These are phyloP conservation scores for Mola mola DNA, from an alignment of 2,113 vertebrate species.

Conservation along the genomic window DNA sequence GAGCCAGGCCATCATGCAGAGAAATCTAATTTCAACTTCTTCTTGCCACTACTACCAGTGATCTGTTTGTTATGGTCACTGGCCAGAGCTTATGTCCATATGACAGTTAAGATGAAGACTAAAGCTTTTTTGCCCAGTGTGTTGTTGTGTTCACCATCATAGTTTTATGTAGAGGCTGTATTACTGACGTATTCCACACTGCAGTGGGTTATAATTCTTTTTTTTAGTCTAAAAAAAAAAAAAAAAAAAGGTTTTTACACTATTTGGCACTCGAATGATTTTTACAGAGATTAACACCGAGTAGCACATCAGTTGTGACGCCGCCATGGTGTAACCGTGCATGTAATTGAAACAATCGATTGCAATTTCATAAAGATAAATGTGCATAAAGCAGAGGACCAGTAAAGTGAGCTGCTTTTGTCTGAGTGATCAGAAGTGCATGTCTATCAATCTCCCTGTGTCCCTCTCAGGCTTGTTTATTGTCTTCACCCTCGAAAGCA, in stretches of 20 bases:
- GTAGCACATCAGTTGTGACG: constrained; percentile 70
- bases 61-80: constrained; percentile 13
- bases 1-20: background rate
- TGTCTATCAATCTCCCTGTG: constrained; percentile 64
- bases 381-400: constrained; percentile 67
- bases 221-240: constrained; percentile 6
- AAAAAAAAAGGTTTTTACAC: constrained; percentile 43
- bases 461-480: constrained; percentile 46
- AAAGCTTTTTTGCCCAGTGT: background rate
- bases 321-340: constrained; percentile 58
- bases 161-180: constrained; percentile 2
- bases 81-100: constrained; percentile 9
- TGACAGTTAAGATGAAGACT: constrained; percentile 2
- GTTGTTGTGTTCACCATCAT: background rate
- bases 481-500: constrained; percentile 51
- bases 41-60: background rate
- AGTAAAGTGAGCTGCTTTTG: constrained; percentile 63
- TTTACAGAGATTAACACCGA: constrained; percentile 58
- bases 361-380: constrained; percentile 77
- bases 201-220: no score
- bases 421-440: constrained; percentile 72
- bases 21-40: constrained; percentile 19
- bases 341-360: constrained; percentile 80
- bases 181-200: constrained; percentile 12
- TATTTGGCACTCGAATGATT: constrained; percentile 54